Evolutionary conservation across 2,797 vertebrate species (phyloP).

Genomic region (Percopsis omiscomaycus): DNA sequence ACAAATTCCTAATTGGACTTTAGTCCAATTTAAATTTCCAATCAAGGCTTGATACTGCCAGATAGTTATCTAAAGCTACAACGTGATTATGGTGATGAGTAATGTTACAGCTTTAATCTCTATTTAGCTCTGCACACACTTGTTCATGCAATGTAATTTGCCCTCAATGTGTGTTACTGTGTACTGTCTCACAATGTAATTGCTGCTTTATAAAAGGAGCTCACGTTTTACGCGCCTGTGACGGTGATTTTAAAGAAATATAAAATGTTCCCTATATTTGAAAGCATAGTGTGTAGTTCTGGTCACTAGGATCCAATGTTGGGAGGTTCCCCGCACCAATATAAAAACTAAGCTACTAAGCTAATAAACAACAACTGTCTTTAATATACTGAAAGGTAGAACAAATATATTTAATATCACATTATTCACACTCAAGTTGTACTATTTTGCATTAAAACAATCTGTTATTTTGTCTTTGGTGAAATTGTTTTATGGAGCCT

Average conservation of each 20-base stretch:
- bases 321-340: too few species aligned
- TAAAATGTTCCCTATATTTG: too few species aligned
- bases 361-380: too few species aligned
- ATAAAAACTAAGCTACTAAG: too few species aligned
- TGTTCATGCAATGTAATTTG: constrained; percentile 25
- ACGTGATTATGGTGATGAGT: constrained; percentile 28
- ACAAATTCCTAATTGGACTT: constrained; percentile 22
- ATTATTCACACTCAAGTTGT: constrained; percentile 32
- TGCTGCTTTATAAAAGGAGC: too few species aligned
- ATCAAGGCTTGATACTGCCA: constrained; percentile 47
- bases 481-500: constrained; percentile 45
- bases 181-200: neutral
- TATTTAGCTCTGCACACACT: constrained; percentile 12
- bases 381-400: too few species aligned
- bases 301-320: too few species aligned
- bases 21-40: constrained; percentile 49
- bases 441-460: constrained; percentile 20
- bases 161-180: constrained; percentile 19
- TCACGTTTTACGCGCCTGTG: too few species aligned
- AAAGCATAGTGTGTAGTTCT: too few species aligned
- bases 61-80: constrained; percentile 44
- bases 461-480: constrained; percentile 24
- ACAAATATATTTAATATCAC: constrained; percentile 1
- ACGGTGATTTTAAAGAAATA: too few species aligned
- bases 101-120: constrained; percentile 34